phyloP scores from a whole-genome alignment of 2,797 vertebrate genomes.

The Bradypodion pumilum region DNA sequence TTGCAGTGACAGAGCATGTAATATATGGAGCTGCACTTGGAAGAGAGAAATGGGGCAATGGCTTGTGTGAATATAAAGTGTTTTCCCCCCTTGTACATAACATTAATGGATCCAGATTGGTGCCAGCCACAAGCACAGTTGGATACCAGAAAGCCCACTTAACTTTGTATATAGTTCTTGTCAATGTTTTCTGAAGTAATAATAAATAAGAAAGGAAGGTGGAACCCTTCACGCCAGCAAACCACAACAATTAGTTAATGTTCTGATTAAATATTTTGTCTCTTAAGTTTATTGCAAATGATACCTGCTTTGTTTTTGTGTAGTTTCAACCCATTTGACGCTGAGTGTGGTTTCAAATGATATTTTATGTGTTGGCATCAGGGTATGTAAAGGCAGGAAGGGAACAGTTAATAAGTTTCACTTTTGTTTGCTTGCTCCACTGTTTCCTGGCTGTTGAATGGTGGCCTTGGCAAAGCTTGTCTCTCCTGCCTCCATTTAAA shows the following conservation, averaged over 20 bases:
- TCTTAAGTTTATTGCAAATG: not conserved
- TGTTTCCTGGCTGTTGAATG: constrained; percentile 1
- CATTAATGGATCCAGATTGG: not conserved
- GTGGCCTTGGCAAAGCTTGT: not conserved
- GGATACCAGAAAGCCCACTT: not conserved
- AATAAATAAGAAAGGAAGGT: not conserved
- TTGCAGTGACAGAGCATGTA: not conserved
- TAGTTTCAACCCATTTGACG: not conserved
- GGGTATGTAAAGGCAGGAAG: not conserved
- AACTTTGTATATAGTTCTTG: not conserved
- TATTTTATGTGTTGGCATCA: not conserved
- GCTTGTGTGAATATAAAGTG: not conserved
- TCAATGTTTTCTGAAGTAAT: not conserved
- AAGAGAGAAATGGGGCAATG: not conserved
- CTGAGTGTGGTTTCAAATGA: not conserved
- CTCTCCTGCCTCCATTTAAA: not conserved
- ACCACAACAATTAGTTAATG: not conserved
- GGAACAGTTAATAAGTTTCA: not conserved
- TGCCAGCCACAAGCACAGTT: not conserved
- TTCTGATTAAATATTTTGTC: not conserved
- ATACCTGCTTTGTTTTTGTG: not conserved
- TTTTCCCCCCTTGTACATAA: not conserved
- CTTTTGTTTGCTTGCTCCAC: not conserved
- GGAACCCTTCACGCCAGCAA: no score
- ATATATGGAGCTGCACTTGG: not conserved